Percentiles rank a stretch among this genome's conserved stretches.
Evolutionary conservation across 2,888 invertebrate species (phyloP).

Genomic region (Nineta flava): DNA sequence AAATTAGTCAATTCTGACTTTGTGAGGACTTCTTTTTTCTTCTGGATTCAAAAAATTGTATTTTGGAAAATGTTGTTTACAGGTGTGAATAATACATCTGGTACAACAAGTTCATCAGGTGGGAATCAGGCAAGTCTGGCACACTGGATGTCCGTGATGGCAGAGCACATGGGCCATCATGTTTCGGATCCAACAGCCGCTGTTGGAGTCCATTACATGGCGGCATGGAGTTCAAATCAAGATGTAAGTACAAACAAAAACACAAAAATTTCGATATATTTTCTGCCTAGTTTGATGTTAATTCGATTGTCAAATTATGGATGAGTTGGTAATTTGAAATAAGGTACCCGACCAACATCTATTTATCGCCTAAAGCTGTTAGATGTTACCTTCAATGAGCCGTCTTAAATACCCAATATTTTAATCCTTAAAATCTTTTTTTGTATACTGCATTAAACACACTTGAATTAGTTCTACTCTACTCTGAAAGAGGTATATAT

Average conservation of each 20-base stretch:
- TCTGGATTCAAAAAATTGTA: not conserved
- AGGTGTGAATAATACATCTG: slow-evolving; percentile 1
- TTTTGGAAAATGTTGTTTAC: not conserved
- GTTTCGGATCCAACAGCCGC: slow-evolving; percentile 47
- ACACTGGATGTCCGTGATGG: slow-evolving; percentile 96
- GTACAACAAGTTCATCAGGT: not conserved
- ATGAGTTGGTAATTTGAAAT: too few relatives aligned
- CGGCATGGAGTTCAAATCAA: slow-evolving; percentile 10
- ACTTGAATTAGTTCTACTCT: too few relatives aligned
- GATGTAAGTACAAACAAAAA: not conserved
- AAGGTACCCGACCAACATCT: too few relatives aligned
- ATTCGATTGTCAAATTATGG: too few relatives aligned
- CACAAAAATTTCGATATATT: not conserved
- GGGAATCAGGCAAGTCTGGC: slow-evolving; percentile 46
- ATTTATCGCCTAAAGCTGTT: too few relatives aligned
- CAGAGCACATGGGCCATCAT: slow-evolving; percentile 81
- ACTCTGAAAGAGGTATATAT: too few relatives aligned
- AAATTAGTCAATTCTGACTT: too few relatives aligned
- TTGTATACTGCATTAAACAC: too few relatives aligned
- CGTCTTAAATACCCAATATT: too few relatives aligned
- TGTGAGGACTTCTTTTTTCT: not conserved
- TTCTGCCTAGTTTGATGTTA: too few relatives aligned
- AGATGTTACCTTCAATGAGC: too few relatives aligned
- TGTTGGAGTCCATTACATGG: slow-evolving; percentile 49
- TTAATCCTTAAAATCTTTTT: too few relatives aligned